Base-by-base conservation (phyloP, 92 coral and sea anemone species). In the Pocillopora grandis region DNA sequence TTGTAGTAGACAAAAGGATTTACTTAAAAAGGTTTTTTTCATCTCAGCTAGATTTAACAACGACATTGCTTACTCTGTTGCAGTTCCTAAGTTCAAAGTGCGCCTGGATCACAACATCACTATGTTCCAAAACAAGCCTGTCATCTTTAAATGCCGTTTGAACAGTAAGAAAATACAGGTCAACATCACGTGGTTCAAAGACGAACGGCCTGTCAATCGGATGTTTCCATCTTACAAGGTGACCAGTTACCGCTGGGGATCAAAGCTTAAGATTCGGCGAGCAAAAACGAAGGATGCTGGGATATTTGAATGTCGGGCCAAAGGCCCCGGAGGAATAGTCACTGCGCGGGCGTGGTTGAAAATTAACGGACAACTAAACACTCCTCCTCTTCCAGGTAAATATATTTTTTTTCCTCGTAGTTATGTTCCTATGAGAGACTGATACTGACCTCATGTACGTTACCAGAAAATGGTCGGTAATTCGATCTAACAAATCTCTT, bases 121-220 rank as follows among this genome's bases (percentile, higher is more conserved):
- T 17, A 95, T 92, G 95, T 87, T 77, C 18, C 98, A 87, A 57
- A 94, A 88, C 10, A 90, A 90, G 21, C 86, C 89, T 21, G 98
- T 97, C 36, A 93, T 86, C 23, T 80, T 97, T 48, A 97, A 94
- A 78, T 97, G 99, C 79, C 86, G 96, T 49, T 81, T 94, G 68
- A 90, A 83, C 76, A 27, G 87, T 66, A 97, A 91, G 82, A 78
- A 91, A 64, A 19, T 97, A 55, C 84, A 71, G 64, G 79, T 81
- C 62, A 92, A 87, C 52, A 88, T 97, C 89, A 92, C 98, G 77
- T 97, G 99, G 99, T 83, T 58, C 67, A 97, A 97, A 82, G 97
- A 94, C 74, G 94, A 93, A 2, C 64, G 31, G 48, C 82, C 84
- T 15, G 93, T 97, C 73, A 84, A 77, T 58, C 79, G 77, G 16